A percentile compares a stretch with the other conserved stretches of the same genome.
Evolutionary conservation across 2,797 vertebrate species (phyloP).

Genomic region (Chloroceryle amazona): DNA sequence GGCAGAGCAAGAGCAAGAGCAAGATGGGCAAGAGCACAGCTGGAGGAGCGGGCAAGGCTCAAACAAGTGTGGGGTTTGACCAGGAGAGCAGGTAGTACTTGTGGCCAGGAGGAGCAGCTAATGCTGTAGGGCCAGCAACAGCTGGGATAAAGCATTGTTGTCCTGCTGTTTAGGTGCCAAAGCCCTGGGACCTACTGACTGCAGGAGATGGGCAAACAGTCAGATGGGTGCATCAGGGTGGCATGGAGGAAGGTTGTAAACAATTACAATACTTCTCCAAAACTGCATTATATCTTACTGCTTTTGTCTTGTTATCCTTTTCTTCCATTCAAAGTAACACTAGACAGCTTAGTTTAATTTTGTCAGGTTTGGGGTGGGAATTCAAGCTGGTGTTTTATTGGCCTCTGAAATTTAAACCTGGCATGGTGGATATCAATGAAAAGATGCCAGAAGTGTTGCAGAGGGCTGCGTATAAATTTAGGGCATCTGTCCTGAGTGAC

Average conservation of each 20-base stretch:
- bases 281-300: not conserved
- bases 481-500: not conserved
- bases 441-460: not conserved
- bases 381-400: not conserved
- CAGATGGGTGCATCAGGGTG: not conserved
- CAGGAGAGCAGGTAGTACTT: not conserved
- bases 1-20: not conserved
- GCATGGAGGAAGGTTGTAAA: not conserved
- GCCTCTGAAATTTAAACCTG: not conserved
- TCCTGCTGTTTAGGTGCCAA: not conserved
- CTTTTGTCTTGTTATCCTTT: not conserved
- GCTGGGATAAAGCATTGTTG: not conserved
- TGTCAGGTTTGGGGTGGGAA: not conserved
- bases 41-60: not conserved
- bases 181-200: not conserved
- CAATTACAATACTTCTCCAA: not conserved
- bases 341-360: not conserved
- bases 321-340: not conserved
- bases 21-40: not conserved
- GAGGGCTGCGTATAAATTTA: not conserved
- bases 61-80: not conserved
- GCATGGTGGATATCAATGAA: not conserved
- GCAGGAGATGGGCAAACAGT: not conserved
- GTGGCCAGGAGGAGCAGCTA: not conserved
- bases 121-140: not conserved